These are phyloP conservation scores for Vireo griseus DNA, from an alignment of 2,797 vertebrate species.

Conservation along the genomic window DNA sequence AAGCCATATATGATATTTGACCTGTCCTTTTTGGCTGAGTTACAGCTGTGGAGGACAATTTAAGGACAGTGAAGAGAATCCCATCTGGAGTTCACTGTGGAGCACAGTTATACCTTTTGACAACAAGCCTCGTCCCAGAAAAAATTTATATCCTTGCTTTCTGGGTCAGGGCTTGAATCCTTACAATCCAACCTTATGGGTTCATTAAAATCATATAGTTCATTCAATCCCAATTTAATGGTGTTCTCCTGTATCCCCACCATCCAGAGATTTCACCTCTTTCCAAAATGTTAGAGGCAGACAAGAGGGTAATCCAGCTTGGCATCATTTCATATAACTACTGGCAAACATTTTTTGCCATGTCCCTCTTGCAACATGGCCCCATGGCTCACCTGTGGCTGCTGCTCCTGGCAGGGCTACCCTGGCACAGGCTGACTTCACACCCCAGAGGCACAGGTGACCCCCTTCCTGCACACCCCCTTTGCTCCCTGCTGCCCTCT, in stretches of 20 bases:
- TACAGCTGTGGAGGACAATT: neutral
- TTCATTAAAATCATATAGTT: neutral
- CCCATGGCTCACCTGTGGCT: neutral
- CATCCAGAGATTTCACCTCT: neutral
- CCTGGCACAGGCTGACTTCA: neutral
- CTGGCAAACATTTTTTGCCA: neutral
- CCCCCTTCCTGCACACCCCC: rapidly evolving
- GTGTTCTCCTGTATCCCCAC: neutral
- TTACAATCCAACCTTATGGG: neutral
- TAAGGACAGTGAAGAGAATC: neutral
- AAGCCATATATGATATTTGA: neutral
- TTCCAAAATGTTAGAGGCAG: neutral
- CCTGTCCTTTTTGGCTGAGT: neutral
- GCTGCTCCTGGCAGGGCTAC: neutral
- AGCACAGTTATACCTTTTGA: neutral
- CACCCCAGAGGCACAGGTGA: neutral
- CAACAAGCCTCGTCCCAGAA: neutral
- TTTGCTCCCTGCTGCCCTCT: neutral
- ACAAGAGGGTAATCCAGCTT: neutral
- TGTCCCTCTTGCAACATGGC: neutral
- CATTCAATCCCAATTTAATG: neutral
- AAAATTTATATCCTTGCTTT: neutral
- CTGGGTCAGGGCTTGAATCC: neutral
- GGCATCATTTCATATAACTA: neutral
- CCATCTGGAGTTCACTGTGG: neutral